Conservation (phyloP, 2,113 vertebrate species). For the Empidonax alnorum region DNA sequence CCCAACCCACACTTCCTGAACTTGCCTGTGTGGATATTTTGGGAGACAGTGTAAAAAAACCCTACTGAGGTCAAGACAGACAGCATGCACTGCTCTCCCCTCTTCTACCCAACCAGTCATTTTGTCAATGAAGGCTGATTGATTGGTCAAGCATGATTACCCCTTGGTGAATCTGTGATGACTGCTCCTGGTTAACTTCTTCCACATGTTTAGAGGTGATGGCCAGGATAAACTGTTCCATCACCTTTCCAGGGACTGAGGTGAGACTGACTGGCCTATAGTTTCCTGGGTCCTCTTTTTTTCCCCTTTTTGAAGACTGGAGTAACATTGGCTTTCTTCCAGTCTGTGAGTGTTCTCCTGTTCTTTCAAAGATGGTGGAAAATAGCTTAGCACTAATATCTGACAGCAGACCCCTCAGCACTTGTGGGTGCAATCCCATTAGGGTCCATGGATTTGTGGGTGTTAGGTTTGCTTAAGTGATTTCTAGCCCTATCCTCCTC, state of each 20-base stretch:
- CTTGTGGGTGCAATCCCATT: neutral
- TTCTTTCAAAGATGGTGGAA: neutral
- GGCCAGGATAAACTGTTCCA: neutral
- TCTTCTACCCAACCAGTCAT: neutral
- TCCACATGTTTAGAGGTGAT: neutral
- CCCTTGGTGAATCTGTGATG: neutral
- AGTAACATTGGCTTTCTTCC: neutral
- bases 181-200: neutral
- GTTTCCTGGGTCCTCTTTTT: neutral
- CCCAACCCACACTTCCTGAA: neutral
- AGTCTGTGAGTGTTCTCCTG: neutral
- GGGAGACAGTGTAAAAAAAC: neutral
- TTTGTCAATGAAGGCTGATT: neutral
- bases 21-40: neutral
- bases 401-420: neutral
- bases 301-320: neutral
- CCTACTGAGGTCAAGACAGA: neutral
- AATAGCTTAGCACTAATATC: neutral
- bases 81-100: neutral
- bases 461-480: neutral
- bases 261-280: neutral
- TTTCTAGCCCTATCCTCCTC: neutral
- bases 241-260: neutral
- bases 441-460: neutral
- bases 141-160: neutral